These are phyloP conservation scores for Phenganax marumi DNA, from an alignment of 92 coral and sea anemone genomes.

Conservation along the genomic window DNA sequence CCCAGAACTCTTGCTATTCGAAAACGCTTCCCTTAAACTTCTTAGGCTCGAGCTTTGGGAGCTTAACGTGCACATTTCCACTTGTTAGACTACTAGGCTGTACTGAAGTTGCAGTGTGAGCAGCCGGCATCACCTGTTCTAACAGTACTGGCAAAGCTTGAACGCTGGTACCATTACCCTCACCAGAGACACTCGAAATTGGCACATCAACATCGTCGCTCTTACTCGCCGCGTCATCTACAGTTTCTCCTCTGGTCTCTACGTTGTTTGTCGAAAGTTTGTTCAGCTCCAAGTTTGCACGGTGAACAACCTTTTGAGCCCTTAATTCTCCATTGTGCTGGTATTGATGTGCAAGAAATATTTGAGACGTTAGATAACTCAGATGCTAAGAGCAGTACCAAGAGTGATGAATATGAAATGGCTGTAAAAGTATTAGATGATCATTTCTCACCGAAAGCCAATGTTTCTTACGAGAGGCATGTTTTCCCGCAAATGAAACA, in stretches of 20 bases:
- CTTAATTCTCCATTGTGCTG: conserved; percentile 32
- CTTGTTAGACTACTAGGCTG: too few relatives aligned
- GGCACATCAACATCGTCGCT: neutral
- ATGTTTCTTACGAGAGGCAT: conserved; percentile 34
- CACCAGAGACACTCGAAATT: too few relatives aligned
- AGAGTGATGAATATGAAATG: conserved; percentile 8
- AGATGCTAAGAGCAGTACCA: neutral
- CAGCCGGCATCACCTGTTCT: conserved; percentile 6
- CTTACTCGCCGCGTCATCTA: neutral
- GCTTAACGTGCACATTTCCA: conserved; percentile 11
- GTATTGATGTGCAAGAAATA: conserved; percentile 28
- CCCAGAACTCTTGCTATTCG: too few relatives aligned
- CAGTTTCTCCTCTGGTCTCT: neutral
- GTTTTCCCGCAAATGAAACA: conserved; percentile 37
- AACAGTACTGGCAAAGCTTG: conserved; percentile 8
- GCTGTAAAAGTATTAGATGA: conserved; percentile 24
- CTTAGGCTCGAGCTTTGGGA: conserved; percentile 1
- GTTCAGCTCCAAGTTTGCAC: conserved; percentile 13
- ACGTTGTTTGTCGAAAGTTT: neutral
- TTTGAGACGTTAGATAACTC: conserved; percentile 9
- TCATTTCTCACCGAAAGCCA: conserved; percentile 41
- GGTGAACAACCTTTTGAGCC: neutral
- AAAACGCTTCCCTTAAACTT: too few relatives aligned
- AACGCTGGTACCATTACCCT: too few relatives aligned
- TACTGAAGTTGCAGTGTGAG: too few relatives aligned